Conservation (phyloP, 2,797 vertebrate species). For the Australoheros facetus region DNA sequence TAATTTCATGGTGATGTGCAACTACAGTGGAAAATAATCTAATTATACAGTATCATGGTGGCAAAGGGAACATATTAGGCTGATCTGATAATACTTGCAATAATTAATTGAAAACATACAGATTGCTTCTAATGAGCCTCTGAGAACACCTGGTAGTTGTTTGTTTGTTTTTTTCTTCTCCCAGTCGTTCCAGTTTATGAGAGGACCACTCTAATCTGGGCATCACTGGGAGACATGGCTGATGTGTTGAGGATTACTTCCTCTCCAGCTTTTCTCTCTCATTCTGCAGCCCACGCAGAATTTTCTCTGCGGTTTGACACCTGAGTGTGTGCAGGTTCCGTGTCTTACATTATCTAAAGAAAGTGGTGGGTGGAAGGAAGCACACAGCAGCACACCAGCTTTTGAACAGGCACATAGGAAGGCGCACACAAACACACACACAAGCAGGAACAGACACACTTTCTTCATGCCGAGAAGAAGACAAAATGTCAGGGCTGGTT, state of each 20-base stretch:
- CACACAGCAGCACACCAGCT: conserved; percentile 42
- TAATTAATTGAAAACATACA: conserved; percentile 22
- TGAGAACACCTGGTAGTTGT: not conserved
- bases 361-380: conserved; percentile 71
- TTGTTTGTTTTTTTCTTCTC: not conserved
- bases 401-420: conserved; percentile 15
- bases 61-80: conserved; percentile 11
- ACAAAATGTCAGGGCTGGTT: conserved; percentile 72
- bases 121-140: not conserved
- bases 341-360: conserved; percentile 67
- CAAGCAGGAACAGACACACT: conserved; percentile 4
- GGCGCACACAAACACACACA: not conserved
- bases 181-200: not conserved
- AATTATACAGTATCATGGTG: conserved; percentile 2
- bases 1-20: conserved; percentile 5
- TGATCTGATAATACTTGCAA: conserved; percentile 9
- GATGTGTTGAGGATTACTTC: conserved; percentile 20
- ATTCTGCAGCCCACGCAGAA: conserved; percentile 59
- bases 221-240: conserved; percentile 23
- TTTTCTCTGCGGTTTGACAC: conserved; percentile 68
- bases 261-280: conserved; percentile 13
- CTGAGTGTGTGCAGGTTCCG: conserved; percentile 60
- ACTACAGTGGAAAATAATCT: conserved; percentile 21
- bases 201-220: conserved; percentile 5
- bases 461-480: conserved; percentile 49